Percentiles rank a stretch among this genome's conserved stretches.
These are phyloP conservation scores for Hippocampus barbouri DNA, from an alignment of 2,113 vertebrate genomes.

Conservation along the genomic window DNA sequence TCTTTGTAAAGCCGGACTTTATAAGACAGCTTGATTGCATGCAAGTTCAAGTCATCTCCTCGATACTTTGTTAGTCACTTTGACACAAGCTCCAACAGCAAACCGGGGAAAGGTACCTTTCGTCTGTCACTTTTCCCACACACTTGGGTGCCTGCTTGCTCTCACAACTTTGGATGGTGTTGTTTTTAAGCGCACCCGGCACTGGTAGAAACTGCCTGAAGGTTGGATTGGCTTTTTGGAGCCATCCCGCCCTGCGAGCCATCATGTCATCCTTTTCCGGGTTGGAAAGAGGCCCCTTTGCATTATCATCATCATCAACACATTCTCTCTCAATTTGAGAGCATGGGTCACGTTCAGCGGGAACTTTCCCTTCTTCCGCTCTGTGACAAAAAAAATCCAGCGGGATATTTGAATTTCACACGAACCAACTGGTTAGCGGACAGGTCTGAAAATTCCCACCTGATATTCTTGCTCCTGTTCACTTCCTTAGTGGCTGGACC, in stretches of 20 bases:
- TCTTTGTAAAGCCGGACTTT: too few relatives aligned
- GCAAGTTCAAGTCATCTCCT: not conserved
- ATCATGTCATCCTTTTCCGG: conserved; percentile 79
- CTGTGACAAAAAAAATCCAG: conserved; percentile 53
- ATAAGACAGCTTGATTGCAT: not conserved
- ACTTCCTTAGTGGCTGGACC: conserved; percentile 24
- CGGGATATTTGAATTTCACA: conserved; percentile 26
- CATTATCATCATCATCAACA: conserved; percentile 49
- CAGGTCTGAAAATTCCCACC: conserved; percentile 49
- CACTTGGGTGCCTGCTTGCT: conserved; percentile 30
- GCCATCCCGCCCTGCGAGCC: conserved; percentile 68
- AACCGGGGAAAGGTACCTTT: conserved; percentile 58
- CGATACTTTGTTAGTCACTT: conserved; percentile 11
- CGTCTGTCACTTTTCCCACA: conserved; percentile 28
- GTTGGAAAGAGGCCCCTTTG: conserved; percentile 58
- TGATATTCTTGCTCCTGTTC: conserved; percentile 37
- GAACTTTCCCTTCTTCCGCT: conserved; percentile 44
- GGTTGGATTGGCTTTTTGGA: conserved; percentile 47
- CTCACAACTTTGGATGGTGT: conserved; percentile 26
- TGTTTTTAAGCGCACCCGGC: conserved; percentile 59
- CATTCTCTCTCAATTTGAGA: not conserved
- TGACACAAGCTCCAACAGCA: not conserved
- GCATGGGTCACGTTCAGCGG: conserved; percentile 22
- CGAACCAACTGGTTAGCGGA: not conserved
- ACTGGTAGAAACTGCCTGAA: conserved; percentile 64